Percentiles rank a stretch among this genome's conserved stretches.
These are phyloP conservation scores for Netta rufina DNA, from an alignment of 2,797 vertebrate species.

Conservation along the genomic window DNA sequence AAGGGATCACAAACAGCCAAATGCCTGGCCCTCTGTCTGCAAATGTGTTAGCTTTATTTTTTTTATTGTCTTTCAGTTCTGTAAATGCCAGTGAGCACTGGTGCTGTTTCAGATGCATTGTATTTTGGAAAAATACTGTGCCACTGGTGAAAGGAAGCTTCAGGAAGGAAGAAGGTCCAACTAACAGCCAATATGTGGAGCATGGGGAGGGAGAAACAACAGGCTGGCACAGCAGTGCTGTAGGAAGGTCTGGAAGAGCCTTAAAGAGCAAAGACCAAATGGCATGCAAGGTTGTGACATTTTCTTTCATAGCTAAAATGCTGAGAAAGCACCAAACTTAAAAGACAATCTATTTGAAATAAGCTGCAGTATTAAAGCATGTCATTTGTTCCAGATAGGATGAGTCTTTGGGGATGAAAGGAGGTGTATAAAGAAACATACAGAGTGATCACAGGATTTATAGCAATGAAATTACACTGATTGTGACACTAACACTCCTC, in stretches of 20 bases:
- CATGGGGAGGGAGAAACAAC: background rate
- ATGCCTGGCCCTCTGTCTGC: background rate
- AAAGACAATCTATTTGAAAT: background rate
- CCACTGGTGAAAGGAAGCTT: background rate
- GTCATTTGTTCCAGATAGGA: background rate
- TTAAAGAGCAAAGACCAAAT: background rate
- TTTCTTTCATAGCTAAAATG: background rate
- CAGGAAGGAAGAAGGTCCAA: background rate
- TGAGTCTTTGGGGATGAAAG: background rate
- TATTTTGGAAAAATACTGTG: background rate
- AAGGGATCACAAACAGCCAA: background rate
- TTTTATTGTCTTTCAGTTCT: background rate
- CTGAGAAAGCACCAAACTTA: background rate
- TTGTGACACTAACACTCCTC: background rate
- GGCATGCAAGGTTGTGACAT: background rate
- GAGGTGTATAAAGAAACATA: background rate
- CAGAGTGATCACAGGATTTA: background rate
- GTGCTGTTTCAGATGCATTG: background rate
- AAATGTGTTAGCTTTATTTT: accelerated
- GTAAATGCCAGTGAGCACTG: background rate
- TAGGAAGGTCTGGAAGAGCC: background rate
- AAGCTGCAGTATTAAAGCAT: background rate
- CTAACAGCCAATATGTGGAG: background rate
- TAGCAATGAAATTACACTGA: background rate
- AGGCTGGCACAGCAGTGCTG: background rate